Percentiles rank a stretch among this genome's conserved stretches.
Evolutionary conservation across 2,113 vertebrate genomes (phyloP).

Genomic region (Sinocyclocheilus rhinocerous): DNA sequence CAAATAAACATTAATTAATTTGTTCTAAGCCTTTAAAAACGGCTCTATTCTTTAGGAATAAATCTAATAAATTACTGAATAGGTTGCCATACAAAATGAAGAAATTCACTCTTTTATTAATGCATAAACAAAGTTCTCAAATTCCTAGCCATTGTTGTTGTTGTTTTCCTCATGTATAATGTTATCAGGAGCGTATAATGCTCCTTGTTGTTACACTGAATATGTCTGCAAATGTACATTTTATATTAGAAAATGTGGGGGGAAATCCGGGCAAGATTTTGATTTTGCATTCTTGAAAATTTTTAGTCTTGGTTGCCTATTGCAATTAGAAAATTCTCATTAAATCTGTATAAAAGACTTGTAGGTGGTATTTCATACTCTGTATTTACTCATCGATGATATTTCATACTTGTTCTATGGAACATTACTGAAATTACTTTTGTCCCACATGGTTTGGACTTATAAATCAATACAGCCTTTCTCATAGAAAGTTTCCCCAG

Average conservation of each 20-base stretch:
- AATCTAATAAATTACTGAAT: not conserved
- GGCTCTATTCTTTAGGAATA: not conserved
- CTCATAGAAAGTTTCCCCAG: too few relatives aligned
- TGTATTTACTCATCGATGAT: not conserved
- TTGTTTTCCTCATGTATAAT: not conserved
- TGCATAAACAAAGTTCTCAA: not conserved
- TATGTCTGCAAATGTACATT: not conserved
- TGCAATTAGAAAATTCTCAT: conserved; percentile 1
- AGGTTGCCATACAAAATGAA: not conserved
- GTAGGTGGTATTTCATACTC: not conserved
- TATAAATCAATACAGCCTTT: too few relatives aligned
- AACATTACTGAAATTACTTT: too few relatives aligned
- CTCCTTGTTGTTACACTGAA: not conserved
- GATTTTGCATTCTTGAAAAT: not conserved
- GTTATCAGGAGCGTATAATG: not conserved
- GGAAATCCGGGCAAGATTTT: not conserved
- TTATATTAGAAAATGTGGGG: not conserved
- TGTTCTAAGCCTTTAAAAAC: not conserved
- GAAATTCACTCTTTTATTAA: not conserved
- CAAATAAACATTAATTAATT: not conserved
- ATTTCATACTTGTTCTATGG: too few relatives aligned
- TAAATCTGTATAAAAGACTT: not conserved
- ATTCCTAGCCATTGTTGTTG: not conserved
- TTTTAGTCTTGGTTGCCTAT: not conserved
- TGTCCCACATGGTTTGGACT: too few relatives aligned